Evolutionary conservation across 2,888 invertebrate genomes (phyloP), one percentile per base, ranked within the genome.

Genomic region (Platycnemis pennipes): DNA sequence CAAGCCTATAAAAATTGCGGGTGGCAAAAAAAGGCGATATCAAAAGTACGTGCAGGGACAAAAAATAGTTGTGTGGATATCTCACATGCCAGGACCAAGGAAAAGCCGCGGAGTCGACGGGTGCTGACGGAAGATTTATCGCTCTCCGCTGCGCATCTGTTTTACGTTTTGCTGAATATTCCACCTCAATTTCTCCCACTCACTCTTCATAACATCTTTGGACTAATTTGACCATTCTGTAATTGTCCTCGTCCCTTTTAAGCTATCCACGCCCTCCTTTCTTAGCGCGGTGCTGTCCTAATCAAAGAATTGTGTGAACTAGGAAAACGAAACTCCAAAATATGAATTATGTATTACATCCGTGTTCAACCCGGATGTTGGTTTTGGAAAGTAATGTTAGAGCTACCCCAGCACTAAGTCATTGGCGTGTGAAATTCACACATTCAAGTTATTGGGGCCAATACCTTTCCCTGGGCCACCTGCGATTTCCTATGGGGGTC

Each of bases 1-100:
- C 91, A 91, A 63, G 91, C 63, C 91, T 91, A 91, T 91, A 69
- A 91, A 89, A 91, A 91, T 69, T 56, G 63, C 63, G 91, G 91
- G 26, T 63, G 63, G 77, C 77, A 77, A 91, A 91, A n/a, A 91
- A 91, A 91, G 45, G 63, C 44, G 91, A 91, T 91, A 69, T 91
- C 45, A 63, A 69, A 63, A 91, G 63, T 63, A 91, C 63, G 91
- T 63, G 44, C 44, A 69, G 63, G 63, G 31, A 37, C 37, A 91
- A 91, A 91, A 91, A 91, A 42, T 91, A 44, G 69, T 45, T 42
- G 44, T 13, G 16, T 22, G 44, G 44, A 91, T 63, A 53, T 91
- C n/a, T 44, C 63, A 42, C 63, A 44, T 8, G 42, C 63, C 22
- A 19, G 63, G 26, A 56, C 91, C 91, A 11, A 44, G 91, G 63